Evolutionary conservation across 2,888 invertebrate species (phyloP), one percentile per base, ranked within the genome.

Genomic region (Sacculina carcini): DNA sequence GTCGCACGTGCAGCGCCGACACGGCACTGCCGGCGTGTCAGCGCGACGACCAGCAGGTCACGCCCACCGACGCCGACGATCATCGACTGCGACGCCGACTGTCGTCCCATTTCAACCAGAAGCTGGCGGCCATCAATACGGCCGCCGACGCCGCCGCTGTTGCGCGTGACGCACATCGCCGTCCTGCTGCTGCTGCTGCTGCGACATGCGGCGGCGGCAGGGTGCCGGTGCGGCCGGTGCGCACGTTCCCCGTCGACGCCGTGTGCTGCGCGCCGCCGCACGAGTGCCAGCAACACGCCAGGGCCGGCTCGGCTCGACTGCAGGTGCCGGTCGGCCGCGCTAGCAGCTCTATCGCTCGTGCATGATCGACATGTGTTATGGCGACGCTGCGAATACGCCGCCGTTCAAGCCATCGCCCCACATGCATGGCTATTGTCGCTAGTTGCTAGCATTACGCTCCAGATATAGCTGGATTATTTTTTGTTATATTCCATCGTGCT

Each of bases 241-340:
- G 52, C 31, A 56, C 56, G 3, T 56, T 53, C 46, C 56, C 55
- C 23, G 52, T 56, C 19, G 56, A 56, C 44, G 53, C 48, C 12
- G 46, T 55, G 38, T 56, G 56, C 50, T 56, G 56, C 32, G 44
- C 44, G 23, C 50, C 56, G 16, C 56, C 56, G 4, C 51, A 56
- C 46, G 52, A 55, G 19, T 56, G 56, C 51, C 51, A 52, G 19
- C 54, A 56, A 16, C 56, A 56, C 50, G 51, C 55, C 26, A 48
- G 51, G 42, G 16, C 48, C 39, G 26, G 40, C 4, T 7, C 5
- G 16, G 9, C 9, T 24, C 12, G 14, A 14, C 9, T 28, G 16
- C 28, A 28, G 16, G 16, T 26, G 28, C 24, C 24, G 29, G 5
- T 16, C 26, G 2, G 19, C 5, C 10, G 44, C 26, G 44, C 28